Percentiles rank a stretch among this genome's conserved stretches.
Conservation (phyloP, 2,113 vertebrate species). For the Erinaceus europaeus region DNA sequence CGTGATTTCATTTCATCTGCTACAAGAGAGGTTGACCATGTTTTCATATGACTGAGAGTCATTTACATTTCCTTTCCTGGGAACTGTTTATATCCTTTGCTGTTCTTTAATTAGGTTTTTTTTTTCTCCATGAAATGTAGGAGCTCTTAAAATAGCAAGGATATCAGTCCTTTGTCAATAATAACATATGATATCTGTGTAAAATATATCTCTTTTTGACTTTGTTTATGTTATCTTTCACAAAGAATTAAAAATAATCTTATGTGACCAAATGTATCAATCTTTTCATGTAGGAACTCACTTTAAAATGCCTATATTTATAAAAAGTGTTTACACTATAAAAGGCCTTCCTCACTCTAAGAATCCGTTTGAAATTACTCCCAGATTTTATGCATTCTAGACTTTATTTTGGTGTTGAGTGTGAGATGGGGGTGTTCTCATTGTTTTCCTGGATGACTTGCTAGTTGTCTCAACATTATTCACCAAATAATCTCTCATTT, state of each 20-base stretch:
- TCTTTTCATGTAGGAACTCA: slow-evolving; percentile 26
- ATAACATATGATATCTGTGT: slow-evolving; percentile 41
- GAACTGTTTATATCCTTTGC: slow-evolving; percentile 61
- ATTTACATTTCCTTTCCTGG: slow-evolving; percentile 70
- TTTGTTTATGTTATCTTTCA: slow-evolving; percentile 58
- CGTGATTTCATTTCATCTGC: slow-evolving; percentile 54
- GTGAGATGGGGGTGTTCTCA: slow-evolving; percentile 8
- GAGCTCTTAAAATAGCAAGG: slow-evolving; percentile 64
- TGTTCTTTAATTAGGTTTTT: slow-evolving; percentile 69
- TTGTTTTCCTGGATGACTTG: not conserved
- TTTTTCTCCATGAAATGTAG: slow-evolving; percentile 33
- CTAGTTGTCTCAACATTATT: not conserved
- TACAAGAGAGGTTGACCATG: slow-evolving; percentile 67
- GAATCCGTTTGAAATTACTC: not conserved
- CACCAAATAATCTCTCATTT: not conserved
- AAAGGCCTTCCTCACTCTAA: not conserved
- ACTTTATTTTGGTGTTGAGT: not conserved
- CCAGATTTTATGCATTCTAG: slow-evolving; percentile 3
- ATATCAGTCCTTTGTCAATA: slow-evolving; percentile 50
- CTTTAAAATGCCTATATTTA: not conserved
- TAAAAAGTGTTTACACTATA: not conserved
- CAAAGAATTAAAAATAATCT: slow-evolving; percentile 54
- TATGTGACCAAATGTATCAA: slow-evolving; percentile 20
- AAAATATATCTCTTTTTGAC: slow-evolving; percentile 51
- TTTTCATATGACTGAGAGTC: slow-evolving; percentile 68